Evolutionary conservation across 1,140 invertebrate species (phyloP).

Genomic region (Semibalanus balanoides): DNA sequence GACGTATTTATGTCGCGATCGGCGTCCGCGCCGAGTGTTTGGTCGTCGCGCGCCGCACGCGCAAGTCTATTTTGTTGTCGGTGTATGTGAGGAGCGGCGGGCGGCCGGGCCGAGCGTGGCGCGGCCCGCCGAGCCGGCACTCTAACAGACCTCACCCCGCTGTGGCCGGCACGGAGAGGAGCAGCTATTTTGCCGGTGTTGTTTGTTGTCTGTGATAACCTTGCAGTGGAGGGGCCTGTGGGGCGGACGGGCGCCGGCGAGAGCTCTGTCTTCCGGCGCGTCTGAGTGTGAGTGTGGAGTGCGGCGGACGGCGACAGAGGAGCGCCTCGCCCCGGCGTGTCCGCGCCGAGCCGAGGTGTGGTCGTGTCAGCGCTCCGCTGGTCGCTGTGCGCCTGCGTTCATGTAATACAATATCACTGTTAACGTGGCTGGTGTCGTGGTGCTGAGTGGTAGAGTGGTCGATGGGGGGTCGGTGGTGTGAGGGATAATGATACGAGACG

Average conservation of each 20-base stretch:
- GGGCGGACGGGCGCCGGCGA: too few species aligned
- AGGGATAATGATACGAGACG: too few species aligned
- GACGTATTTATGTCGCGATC: too few species aligned
- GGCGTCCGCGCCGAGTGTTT: background rate
- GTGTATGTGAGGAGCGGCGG: background rate
- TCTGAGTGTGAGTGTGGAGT: background rate
- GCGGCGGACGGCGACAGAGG: too few species aligned
- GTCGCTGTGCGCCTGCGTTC: background rate
- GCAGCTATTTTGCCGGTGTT: background rate
- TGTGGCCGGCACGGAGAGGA: background rate
- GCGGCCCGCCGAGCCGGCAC: too few species aligned
- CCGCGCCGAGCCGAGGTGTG: background rate
- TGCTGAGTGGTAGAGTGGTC: too few species aligned
- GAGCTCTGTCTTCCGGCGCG: background rate
- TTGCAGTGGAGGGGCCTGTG: background rate
- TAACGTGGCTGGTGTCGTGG: background rate
- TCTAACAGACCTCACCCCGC: background rate
- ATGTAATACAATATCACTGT: background rate
- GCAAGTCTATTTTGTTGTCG: background rate
- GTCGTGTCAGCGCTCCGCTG: background rate
- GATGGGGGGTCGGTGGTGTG: too few species aligned
- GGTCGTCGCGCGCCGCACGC: background rate
- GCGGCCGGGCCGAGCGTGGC: too few species aligned
- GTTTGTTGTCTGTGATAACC: background rate
- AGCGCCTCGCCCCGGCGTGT: too few species aligned